Evolutionary conservation across 2,113 vertebrate genomes (phyloP).

Genomic region (Sporophila hypoxantha): DNA sequence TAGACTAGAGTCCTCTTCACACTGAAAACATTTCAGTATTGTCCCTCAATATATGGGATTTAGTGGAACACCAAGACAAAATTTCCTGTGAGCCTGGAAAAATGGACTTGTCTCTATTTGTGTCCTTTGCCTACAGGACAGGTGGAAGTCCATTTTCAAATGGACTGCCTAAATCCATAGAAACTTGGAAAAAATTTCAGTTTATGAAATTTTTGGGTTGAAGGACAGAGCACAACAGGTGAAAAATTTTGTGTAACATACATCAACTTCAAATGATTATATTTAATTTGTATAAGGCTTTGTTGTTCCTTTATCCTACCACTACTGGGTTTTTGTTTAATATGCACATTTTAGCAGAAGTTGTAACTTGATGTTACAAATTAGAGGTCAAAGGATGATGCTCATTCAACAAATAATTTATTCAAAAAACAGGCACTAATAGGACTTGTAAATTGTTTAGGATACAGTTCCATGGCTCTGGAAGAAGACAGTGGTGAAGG

Average conservation of each 20-base stretch:
- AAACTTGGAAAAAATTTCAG: neutral
- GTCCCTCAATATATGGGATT: neutral
- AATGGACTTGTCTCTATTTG: neutral
- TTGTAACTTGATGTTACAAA: neutral
- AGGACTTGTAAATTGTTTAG: neutral
- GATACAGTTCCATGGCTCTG: neutral
- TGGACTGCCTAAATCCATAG: neutral
- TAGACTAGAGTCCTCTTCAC: neutral
- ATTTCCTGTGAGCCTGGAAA: neutral
- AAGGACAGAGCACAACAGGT: neutral
- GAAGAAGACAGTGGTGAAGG: neutral
- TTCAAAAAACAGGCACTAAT: neutral
- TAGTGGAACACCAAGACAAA: slow-evolving; percentile 11
- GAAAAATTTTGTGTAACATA: neutral
- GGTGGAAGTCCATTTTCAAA: neutral
- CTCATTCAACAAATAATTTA: neutral
- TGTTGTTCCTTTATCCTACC: neutral
- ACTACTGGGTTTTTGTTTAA: neutral
- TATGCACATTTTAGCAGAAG: neutral
- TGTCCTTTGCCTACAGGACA: neutral
- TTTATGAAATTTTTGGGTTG: neutral
- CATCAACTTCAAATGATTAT: neutral
- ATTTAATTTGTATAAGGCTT: neutral
- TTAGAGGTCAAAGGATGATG: neutral
- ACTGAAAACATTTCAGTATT: neutral